Evolutionary conservation across 2,888 invertebrate species (phyloP).

Genomic region (Anarsia innoxiella): DNA sequence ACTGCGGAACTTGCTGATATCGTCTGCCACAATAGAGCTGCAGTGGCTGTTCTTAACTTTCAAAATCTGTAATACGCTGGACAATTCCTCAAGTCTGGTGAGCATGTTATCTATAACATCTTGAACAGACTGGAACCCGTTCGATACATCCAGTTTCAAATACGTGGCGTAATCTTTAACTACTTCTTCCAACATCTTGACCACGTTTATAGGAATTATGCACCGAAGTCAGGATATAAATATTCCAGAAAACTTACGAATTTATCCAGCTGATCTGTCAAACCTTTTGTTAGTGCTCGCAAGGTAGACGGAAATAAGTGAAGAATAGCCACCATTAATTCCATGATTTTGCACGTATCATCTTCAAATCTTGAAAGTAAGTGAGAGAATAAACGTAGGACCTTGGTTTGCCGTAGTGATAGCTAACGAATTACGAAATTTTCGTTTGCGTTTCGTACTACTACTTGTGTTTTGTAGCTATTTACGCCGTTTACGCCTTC

Average conservation of each 20-base stretch:
- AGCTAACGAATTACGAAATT: too few species aligned
- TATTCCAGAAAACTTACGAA: constrained; percentile 52
- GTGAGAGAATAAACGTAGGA: too few species aligned
- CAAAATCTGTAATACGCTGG: constrained; percentile 76
- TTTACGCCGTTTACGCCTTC: too few species aligned
- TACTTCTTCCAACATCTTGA: constrained; percentile 66
- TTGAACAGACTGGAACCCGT: constrained; percentile 75
- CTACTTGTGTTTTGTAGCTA: too few species aligned
- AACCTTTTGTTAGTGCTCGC: constrained; percentile 49
- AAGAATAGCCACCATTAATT: constrained; percentile 2
- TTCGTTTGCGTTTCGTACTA: too few species aligned
- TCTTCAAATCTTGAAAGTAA: too few species aligned
- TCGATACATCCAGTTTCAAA: constrained; percentile 69
- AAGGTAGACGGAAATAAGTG: constrained; percentile 42
- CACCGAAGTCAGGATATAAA: constrained; percentile 64
- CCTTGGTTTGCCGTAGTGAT: too few species aligned
- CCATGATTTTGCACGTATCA: too few species aligned
- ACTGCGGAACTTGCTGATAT: constrained; percentile 66
- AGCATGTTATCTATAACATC: constrained; percentile 80
- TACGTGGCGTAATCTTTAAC: constrained; percentile 73
- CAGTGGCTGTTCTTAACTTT: constrained; percentile 63
- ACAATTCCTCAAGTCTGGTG: constrained; percentile 78
- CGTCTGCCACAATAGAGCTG: constrained; percentile 61
- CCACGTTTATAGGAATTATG: constrained; percentile 16
- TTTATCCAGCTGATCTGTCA: constrained; percentile 51